Conservation (phyloP, 1,140 invertebrate genomes). For the Saccostrea glomerata region DNA sequence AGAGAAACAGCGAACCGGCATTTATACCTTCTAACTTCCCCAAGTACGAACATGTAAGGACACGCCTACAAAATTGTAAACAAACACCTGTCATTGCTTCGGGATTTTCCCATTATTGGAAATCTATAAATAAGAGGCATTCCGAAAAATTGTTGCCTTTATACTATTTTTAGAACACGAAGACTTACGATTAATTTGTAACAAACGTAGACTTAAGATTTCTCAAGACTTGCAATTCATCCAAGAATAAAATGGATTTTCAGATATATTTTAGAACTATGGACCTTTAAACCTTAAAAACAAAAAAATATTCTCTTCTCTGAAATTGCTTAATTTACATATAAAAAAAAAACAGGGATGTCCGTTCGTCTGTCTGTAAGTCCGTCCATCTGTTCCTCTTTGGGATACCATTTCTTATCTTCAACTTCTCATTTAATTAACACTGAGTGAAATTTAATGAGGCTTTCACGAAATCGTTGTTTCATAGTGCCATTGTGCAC, state of each 20-base stretch:
- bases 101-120: background rate
- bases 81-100: background rate
- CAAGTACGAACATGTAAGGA: background rate
- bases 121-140: background rate
- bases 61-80: slow-evolving; percentile 16
- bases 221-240: background rate
- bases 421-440: too few species aligned
- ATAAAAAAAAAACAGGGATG: too few species aligned
- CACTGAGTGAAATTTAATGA: too few species aligned
- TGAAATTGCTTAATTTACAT: too few species aligned
- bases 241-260: background rate
- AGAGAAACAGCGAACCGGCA: background rate
- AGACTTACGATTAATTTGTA: background rate
- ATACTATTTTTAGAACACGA: background rate
- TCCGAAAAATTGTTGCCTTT: background rate
- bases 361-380: too few species aligned
- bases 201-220: background rate
- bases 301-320: too few species aligned
- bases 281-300: background rate
- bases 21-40: background rate
- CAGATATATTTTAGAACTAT: background rate
- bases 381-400: too few species aligned
- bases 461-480: too few species aligned
- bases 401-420: too few species aligned
- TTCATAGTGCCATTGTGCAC: too few species aligned